phyloP scores from a whole-genome alignment of 2,797 vertebrate species.

The Hyperoplus immaculatus region DNA sequence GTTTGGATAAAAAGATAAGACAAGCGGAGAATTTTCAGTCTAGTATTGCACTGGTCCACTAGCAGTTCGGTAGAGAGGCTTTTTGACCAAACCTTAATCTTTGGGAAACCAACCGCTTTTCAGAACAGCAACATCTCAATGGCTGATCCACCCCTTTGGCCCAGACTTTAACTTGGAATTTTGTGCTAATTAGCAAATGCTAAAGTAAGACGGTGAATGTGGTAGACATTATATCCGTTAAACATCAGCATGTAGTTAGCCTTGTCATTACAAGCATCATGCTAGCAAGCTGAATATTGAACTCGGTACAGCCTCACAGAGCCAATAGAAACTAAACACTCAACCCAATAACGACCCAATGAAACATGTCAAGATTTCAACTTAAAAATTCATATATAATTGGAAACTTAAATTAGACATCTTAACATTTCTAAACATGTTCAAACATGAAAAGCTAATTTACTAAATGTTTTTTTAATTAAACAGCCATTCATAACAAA shows the following conservation, averaged over 20 bases:
- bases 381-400: too few species aligned
- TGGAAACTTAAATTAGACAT: background rate
- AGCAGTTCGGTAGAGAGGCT: background rate
- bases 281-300: background rate
- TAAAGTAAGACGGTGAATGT: background rate
- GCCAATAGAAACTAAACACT: background rate
- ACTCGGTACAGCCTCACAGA: background rate
- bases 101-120: background rate
- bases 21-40: constrained; percentile 2
- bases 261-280: background rate
- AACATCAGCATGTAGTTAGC: background rate
- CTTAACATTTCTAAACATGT: background rate
- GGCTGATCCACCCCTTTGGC: background rate
- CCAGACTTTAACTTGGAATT: background rate
- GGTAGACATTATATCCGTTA: too few species aligned
- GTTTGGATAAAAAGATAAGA: constrained; percentile 58
- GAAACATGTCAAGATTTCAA: too few species aligned
- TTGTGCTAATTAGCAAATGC: background rate
- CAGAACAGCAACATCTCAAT: background rate
- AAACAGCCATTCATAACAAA: background rate
- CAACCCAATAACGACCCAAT: too few species aligned
- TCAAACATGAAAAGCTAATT: background rate
- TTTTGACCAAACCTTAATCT: background rate
- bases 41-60: background rate
- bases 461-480: background rate